Evolutionary conservation across 2,888 invertebrate genomes (phyloP), one percentile per base, ranked within the genome.

Genomic region (Ellobium chinense): DNA sequence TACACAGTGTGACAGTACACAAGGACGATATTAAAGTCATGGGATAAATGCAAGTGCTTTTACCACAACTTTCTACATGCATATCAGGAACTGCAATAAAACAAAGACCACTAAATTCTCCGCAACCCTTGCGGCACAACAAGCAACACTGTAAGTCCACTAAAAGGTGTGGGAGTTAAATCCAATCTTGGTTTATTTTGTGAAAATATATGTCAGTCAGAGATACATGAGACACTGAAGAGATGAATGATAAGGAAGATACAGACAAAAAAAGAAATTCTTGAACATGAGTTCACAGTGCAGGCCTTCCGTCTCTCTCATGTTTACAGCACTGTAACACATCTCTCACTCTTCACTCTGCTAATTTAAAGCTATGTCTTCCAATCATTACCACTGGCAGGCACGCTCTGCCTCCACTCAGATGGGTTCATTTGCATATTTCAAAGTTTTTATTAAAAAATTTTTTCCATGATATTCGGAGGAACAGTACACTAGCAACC

Each of bases 191-290:
- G 31, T 65, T 65, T 65, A 65, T 65, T n/a, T 65, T 65, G 31
- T 65, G 65, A 65, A 65, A 65, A 65, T 65, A 65, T 29, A 31
- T 65, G 31, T 63, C 31, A 58, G 58, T 58, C 58, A 58, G 7
- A 58, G 58, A 58, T 58, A 58, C 58, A 65, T 65, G 65, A 65
- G n/a, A 31, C 14, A 34, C 34, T n/a, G n/a, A n/a, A n/a, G n/a
- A n/a, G n/a, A n/a, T n/a, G n/a, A n/a, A n/a, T n/a, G n/a, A 29
- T 34, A 34, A 34, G 34, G 65, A 29, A 34, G 14, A 2, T 29
- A 34, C 31, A 58, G 58, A 58, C 58, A 58, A 14, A n/a, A 5
- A n/a, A 58, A 46, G 18, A 46, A 46, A 46, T 12, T 12, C 46
- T 12, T 12, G 18, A 46, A 46, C 46, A 46, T 46, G 46, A 46